Percentiles rank a stretch among this genome's conserved stretches.
Evolutionary conservation across 2,113 vertebrate genomes (phyloP).

Genomic region (Dolichallabes microphthalmus): DNA sequence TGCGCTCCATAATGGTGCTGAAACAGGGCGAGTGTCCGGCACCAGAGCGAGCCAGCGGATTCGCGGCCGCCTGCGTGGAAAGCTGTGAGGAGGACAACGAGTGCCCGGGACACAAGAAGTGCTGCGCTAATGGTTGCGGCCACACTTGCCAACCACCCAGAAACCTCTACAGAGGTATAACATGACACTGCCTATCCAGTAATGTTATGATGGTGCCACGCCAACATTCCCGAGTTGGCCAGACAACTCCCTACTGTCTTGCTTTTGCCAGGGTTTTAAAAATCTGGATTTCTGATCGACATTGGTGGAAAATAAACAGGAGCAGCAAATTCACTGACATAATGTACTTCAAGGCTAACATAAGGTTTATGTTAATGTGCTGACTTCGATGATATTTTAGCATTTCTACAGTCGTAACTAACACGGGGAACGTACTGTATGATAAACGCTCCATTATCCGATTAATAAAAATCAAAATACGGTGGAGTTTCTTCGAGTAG

Average conservation of each 20-base stretch:
- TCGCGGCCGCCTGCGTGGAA: constrained; percentile 90
- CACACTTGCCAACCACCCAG: constrained; percentile 90
- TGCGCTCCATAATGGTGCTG: constrained; percentile 76
- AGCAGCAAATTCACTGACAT: neutral
- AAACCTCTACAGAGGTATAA: constrained; percentile 85
- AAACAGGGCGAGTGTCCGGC: constrained; percentile 88
- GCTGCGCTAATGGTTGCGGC: constrained; percentile 89
- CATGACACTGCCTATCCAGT: neutral
- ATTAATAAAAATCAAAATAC: neutral
- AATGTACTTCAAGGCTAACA: neutral
- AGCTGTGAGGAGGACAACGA: constrained; percentile 86
- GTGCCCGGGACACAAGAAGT: constrained; percentile 86
- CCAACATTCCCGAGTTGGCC: neutral
- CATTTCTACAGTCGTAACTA: neutral
- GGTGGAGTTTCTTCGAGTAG: neutral
- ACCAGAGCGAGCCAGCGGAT: constrained; percentile 84
- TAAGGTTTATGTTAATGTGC: neutral
- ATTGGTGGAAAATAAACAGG: neutral
- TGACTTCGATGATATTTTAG: neutral
- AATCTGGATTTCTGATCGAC: neutral
- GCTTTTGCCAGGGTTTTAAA: neutral
- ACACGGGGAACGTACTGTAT: no score
- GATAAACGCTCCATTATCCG: neutral
- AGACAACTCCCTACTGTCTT: neutral
- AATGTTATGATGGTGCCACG: neutral